Evolutionary conservation across 2,888 invertebrate genomes (phyloP).

Genomic region (Gymnosoma rotundatum): DNA sequence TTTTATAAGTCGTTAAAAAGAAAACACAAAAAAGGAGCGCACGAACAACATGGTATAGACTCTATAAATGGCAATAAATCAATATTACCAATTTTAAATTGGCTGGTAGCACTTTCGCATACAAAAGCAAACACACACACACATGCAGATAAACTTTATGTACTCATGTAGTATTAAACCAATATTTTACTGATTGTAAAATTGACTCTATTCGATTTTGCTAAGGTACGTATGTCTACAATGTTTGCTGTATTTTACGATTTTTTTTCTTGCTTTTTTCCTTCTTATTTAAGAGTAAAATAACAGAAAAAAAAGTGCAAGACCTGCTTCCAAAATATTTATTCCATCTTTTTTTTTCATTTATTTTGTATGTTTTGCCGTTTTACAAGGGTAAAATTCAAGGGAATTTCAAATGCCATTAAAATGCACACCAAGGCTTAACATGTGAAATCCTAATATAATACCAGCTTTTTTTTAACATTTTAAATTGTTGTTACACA

Average conservation of each 20-base stretch:
- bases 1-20: conserved; percentile 15
- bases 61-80: conserved; percentile 75
- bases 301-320: conserved; percentile 36
- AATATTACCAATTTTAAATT: conserved; percentile 81
- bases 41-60: conserved; percentile 1
- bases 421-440: conserved; percentile 66
- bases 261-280: conserved; percentile 8
- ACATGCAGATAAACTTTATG: conserved; percentile 61
- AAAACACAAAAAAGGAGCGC: conserved; percentile 6
- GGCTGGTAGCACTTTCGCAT: conserved; percentile 68
- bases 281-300: neutral
- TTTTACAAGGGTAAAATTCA: conserved; percentile 50
- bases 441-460: conserved; percentile 49
- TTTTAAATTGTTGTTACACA: conserved; percentile 34
- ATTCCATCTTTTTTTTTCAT: neutral
- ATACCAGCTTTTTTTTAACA: conserved; percentile 33
- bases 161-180: conserved; percentile 61
- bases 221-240: conserved; percentile 48
- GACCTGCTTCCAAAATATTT: conserved; percentile 57
- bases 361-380: conserved; percentile 31
- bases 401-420: conserved; percentile 59
- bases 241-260: conserved; percentile 53
- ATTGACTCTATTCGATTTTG: conserved; percentile 50
- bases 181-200: conserved; percentile 69
- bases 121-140: conserved; percentile 24